A percentile compares a stretch with the other conserved stretches of the same genome.
Evolutionary conservation across 2,797 vertebrate genomes (phyloP).

Genomic region (Picus viridis): DNA sequence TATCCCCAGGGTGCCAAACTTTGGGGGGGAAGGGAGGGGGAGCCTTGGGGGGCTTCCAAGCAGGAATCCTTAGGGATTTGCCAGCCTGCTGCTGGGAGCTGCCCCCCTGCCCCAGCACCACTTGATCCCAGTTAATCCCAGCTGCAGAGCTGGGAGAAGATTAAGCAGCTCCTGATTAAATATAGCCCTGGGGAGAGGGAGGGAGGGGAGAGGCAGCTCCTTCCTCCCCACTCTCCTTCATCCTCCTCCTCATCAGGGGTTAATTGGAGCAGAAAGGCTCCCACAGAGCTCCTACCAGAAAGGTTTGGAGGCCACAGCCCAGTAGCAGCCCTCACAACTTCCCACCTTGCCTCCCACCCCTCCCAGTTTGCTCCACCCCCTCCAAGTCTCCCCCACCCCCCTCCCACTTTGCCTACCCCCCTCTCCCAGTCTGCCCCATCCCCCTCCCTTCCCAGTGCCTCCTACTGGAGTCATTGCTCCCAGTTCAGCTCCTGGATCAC

Average conservation of each 20-base stretch:
- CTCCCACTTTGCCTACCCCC: too few species aligned
- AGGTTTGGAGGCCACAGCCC: background rate
- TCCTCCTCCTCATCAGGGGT: background rate
- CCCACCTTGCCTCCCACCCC: background rate
- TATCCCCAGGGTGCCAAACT: too few species aligned
- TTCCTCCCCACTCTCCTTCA: background rate
- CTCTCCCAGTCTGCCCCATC: too few species aligned
- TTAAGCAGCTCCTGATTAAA: slow-evolving; percentile 32
- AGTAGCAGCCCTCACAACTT: background rate
- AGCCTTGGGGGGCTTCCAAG: accelerated
- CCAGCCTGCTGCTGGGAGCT: accelerated
- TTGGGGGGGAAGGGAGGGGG: accelerated
- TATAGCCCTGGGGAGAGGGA: background rate
- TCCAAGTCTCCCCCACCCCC: too few species aligned
- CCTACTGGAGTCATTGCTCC: background rate
- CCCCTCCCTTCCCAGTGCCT: background rate
- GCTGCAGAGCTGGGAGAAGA: background rate
- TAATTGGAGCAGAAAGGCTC: background rate
- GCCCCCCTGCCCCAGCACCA: too few species aligned
- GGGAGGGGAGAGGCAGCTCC: background rate
- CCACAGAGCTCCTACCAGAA: background rate
- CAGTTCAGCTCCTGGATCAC: background rate
- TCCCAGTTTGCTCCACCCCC: background rate
- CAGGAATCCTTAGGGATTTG: background rate
- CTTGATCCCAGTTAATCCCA: background rate